Conservation (phyloP, 2,888 invertebrate genomes). For the Amiota communis region DNA sequence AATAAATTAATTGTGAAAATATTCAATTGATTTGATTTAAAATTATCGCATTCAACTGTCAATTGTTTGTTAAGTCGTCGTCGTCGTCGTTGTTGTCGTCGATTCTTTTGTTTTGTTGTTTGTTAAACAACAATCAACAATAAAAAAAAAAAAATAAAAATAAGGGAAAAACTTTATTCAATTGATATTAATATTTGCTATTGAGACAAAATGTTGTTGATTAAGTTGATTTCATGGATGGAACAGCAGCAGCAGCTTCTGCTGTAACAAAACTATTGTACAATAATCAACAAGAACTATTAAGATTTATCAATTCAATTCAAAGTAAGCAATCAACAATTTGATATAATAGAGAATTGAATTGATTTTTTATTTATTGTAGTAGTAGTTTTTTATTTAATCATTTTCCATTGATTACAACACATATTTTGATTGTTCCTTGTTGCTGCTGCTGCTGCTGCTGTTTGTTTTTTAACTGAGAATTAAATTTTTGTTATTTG, state of each 20-base stretch:
- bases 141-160: no score
- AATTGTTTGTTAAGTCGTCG: conserved; percentile 45
- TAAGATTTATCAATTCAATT: no score
- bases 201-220: neutral
- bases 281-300: no score
- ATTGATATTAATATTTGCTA: conserved; percentile 7
- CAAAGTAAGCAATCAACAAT: no score
- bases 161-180: no score
- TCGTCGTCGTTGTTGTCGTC: no score
- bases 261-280: no score
- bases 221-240: no score
- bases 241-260: no score
- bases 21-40: conserved; percentile 69
- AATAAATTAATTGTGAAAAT: conserved; percentile 71
- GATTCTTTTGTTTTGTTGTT: conserved; percentile 46
- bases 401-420: neutral
- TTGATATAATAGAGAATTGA: neutral
- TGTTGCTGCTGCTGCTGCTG: conserved; percentile 43
- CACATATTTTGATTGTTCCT: neutral
- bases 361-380: conserved; percentile 15
- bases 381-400: neutral
- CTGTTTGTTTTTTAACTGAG: conserved; percentile 35
- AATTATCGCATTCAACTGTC: conserved; percentile 65
- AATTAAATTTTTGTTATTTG: neutral
- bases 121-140: no score